Base-by-base conservation (phyloP, 1,140 invertebrate genomes). In the Apis laboriosa region DNA sequence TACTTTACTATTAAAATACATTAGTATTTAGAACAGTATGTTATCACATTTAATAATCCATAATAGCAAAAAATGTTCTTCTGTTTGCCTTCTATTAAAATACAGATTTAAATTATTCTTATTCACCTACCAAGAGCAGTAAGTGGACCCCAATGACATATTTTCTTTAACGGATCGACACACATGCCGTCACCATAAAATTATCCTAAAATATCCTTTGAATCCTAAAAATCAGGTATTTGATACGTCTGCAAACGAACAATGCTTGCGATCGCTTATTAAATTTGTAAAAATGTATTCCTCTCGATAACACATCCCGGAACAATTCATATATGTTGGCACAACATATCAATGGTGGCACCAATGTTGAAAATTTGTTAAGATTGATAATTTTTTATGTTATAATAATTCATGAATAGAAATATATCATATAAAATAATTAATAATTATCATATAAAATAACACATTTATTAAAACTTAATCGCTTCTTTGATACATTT, bases 121-220 rank as follows among this genome's bases (percentile, higher is more conserved):
- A 75, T 75, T 63, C 61, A 94, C 94, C 94, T 95, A 97, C 97
- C 95, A 81, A 98, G 93, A 83, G 97, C 97, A 55, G 96, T 95
- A 73, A 97, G 92, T 84, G 97, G 97, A 78, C 97, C 97, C 96
- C 97, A 97, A 91, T 97, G 97, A 77, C 95, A 95, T 88, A 97
- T 92, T 91, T 95, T 95, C 88, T 94, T 95, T 84, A 97, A 94
- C 77, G 95, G 93, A 68, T 93, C 91, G 80, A 94, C 90, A 89
- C 94, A 95, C 95, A 96, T 96, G 87, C 87, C 94, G 66, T 75
- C 63, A 80, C 64, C 75, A 76, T 79, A 61, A 21, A 84, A 63
- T 19, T 66, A 56, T 43, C 58, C 19, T 49, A 17, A 82, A 82
- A 70, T 63, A 56, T 15, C 5, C 43, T 21, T 63, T 56, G 19